Evolutionary conservation across 2,888 invertebrate genomes (phyloP), one percentile per base, ranked within the genome.

Genomic region (Zygothrica quintamaculata): DNA sequence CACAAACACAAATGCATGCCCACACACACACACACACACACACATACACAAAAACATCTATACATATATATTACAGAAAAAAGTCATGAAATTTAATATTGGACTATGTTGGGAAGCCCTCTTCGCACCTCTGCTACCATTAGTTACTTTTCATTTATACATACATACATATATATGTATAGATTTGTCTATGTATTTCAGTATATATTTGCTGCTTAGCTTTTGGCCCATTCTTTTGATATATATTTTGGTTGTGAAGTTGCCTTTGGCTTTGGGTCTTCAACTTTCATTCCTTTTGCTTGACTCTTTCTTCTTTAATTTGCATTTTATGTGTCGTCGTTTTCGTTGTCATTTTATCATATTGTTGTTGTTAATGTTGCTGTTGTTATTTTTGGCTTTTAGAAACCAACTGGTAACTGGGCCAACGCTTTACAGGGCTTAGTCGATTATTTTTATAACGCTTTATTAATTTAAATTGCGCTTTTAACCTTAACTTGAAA

Each of bases 251-350:
- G 11, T 33, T 48, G n/a, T n/a, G n/a, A n/a, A n/a, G n/a, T 55
- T 53, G 47, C 29, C 34, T 48, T 47, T 55, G 18, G 53, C 55
- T 60, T 62, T 51, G 56, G 69, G 60, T 76, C 68, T 77, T 80
- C 69, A 77, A 80, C 80, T 80, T 80, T 80, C 84, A 84, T 80
- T 80, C 81, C 70, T 39, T 71, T 16, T 16, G 56, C 61, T 66
- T 58, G 43, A n/a, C 60, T 75, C 55, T 75, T 37, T 53, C n/a
- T 42, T 74, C 65, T 73, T 57, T 73, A 77, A 84, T 80, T 80
- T 84, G 79, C 81, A 84, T 80, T 84, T 80, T 77, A 72, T 77
- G 77, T 66, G 65, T 60, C 65, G 56, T 34, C 22, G 36, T 46
- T 31, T 42, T 51, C 36, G n/a, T 37, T 9, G 1, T 29, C 29